Evolutionary conservation across 2,113 vertebrate genomes (phyloP), one percentile per base, ranked within the genome.

Genomic region (Saimiri boliviensis): DNA sequence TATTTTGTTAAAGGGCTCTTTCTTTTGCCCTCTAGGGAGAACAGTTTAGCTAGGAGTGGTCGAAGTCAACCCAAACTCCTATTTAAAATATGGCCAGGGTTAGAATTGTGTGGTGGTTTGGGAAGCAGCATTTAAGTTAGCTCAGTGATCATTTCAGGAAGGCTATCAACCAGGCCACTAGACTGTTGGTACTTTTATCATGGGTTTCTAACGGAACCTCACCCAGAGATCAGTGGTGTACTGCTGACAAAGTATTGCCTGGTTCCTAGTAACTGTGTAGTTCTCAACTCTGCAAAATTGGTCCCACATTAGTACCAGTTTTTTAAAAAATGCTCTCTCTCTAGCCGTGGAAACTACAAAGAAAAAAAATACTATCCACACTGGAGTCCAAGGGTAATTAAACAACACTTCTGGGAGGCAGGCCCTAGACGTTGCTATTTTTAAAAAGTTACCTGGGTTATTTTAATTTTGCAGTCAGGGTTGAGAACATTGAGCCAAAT

Each of bases 401-500:
- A 92, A 77, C 9, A 93, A 35, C 89, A 66, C n/a, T 56, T 90
- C 32, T 80, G 42, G 35, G 19, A 94, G 56, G 19, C 4, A 37
- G 37, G 47, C 74, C 56, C 42, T 95, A 70, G 21, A 45, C 9
- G 10, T 73, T 86, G 37, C 6, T 81, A 32, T 87, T 88, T 93
- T 94, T 68, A 27, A 79, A 77, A 94, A 66, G 21, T 74, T 83
- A 81, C 14, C 20, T 8, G 56, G 20, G 35, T 85, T 85, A 76
- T 85, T 94, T 94, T 97, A 88, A 79, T 88, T 93, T 85, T 93
- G 52, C 11, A 88, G 25, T 30, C n/a, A 66, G 54, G 27, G 8
- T 73, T 97, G 42, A 95, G 82, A 96, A 86, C 37, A 94, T 77
- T 89, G 35, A 96, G 8, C 37, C 90, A 92, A 93, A 86, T 94